Evolutionary conservation across 2,113 vertebrate genomes (phyloP), one percentile per base, ranked within the genome.

Genomic region (Turdus rufiventris): DNA sequence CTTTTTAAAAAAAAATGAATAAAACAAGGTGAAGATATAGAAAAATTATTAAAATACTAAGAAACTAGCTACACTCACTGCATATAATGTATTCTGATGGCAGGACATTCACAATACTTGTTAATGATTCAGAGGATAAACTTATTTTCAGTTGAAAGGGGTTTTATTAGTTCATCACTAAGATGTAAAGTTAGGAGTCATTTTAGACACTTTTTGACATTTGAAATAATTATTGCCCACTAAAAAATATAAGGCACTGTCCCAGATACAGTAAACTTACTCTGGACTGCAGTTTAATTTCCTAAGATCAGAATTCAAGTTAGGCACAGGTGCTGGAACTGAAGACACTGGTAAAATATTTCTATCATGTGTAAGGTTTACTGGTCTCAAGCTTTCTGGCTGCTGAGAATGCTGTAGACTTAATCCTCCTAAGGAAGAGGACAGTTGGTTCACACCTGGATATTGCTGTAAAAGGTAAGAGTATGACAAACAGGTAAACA

Each of bases 221-320:
- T 70, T 66, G 7, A 89, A 66, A 42, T 84, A 53, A 81, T 67
- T 26, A 61, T 11, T 45, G 56, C 10, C 36, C 26, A 74, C 19
- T 51, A 36, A 84, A 66, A 88, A 79, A 50, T 6, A 0, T 14
- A 53, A 71, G 51, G 42, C 21, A 8, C 15, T 71, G 14, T 38
- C 79, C 42, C 62, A 81, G n/a, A 74, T 45, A 82, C 58, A 66
- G 53, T 80, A 95, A 77, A 98, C 99, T 98, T 98, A 99, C 99
- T 99, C 98, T 45, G 99, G 98, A 96, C 98, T 99, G 97, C 99
- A 99, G 98, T 99, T 99, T 96, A 99, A 97, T 93, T 98, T 99
- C 95, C 96, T 99, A 67, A 99, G 98, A 61, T 99, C 99, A 17
- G 98, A 89, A 93, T 98, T 99, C 94, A 99, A 97, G 97, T 98